Evolutionary conservation across 2,888 invertebrate species (phyloP).

Genomic region (Chloroclystis v-ata): DNA sequence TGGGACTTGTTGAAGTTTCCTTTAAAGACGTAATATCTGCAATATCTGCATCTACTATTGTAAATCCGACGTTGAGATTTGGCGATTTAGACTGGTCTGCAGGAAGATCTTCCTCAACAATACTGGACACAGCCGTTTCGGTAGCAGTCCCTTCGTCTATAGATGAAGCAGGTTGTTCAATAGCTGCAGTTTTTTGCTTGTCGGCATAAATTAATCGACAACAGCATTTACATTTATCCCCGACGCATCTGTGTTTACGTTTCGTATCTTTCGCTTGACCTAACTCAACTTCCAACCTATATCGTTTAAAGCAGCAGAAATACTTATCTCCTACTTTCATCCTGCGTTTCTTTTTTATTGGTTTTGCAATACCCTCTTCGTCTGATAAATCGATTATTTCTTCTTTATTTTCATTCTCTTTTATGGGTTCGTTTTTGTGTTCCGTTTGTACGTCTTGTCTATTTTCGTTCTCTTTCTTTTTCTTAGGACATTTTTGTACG

Average conservation of each 20-base stretch:
- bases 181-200: no score
- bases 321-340: background rate
- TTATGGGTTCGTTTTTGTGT: background rate
- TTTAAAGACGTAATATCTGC: no score
- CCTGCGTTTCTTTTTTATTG: background rate
- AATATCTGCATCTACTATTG: no score
- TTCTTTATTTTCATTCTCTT: slow-evolving; percentile 1
- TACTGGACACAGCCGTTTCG: background rate
- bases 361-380: slow-evolving; percentile 4
- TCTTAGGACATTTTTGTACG: slow-evolving; percentile 12
- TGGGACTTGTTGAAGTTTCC: background rate
- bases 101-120: no score
- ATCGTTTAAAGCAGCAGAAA: slow-evolving; percentile 39
- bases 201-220: background rate
- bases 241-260: background rate
- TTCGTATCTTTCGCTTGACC: background rate
- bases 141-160: background rate
- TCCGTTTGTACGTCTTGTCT: background rate
- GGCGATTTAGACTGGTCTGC: no score
- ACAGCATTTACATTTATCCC: background rate
- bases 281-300: background rate
- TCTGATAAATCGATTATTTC: slow-evolving; percentile 15
- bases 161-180: background rate
- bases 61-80: no score
- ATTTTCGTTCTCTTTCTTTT: slow-evolving; percentile 11